Conservation (phyloP, 2,888 invertebrate species). For the Slavum lentiscoides region DNA sequence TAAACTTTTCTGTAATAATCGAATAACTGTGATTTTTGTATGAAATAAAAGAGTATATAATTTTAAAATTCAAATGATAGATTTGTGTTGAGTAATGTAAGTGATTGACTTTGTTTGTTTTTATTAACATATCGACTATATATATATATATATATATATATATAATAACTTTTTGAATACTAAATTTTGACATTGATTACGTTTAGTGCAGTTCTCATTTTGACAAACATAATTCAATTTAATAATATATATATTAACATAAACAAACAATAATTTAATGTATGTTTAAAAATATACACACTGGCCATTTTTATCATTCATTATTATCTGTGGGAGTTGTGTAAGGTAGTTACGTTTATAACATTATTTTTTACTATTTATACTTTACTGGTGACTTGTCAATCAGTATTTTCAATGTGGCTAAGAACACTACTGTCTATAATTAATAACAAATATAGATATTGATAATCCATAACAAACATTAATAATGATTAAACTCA, state of each 20-base stretch:
- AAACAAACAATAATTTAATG: neutral
- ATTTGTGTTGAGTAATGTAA: conserved; percentile 6
- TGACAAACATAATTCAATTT: conserved; percentile 1
- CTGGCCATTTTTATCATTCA: conserved; percentile 41
- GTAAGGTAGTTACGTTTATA: too few relatives aligned
- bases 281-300: conserved; percentile 8
- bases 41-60: conserved; percentile 14
- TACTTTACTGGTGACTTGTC: too few relatives aligned
- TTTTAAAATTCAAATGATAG: conserved; percentile 22
- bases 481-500: too few relatives aligned
- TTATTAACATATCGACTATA: neutral
- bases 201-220: neutral
- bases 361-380: too few relatives aligned
- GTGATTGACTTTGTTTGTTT: conserved; percentile 11
- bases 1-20: conserved; percentile 9
- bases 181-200: neutral
- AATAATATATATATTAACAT: conserved; percentile 6
- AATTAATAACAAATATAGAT: too few relatives aligned
- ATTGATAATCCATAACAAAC: too few relatives aligned
- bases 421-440: too few relatives aligned
- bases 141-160: conserved; percentile 11
- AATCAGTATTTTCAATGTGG: too few relatives aligned
- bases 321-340: neutral
- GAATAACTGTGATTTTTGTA: conserved; percentile 46
- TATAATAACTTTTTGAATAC: neutral